Evolutionary conservation across 2,888 invertebrate species (phyloP).

Genomic region (Hirtodrosophila alboralis): DNA sequence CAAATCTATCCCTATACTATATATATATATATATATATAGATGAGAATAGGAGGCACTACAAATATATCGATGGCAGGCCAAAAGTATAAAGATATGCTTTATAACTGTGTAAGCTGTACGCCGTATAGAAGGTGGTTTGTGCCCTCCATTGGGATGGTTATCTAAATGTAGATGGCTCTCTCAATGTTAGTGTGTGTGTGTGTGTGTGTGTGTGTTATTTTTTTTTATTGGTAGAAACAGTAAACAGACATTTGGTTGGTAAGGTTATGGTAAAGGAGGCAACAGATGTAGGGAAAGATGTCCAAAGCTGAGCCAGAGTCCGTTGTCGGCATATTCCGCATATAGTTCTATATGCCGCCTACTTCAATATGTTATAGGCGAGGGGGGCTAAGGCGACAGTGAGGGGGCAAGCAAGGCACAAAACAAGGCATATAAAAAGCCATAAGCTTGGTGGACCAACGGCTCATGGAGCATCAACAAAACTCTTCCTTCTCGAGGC

Average conservation of each 20-base stretch:
- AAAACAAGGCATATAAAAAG: slow-evolving; percentile 75
- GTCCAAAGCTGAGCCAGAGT: slow-evolving; percentile 7
- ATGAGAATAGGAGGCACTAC: slow-evolving; percentile 47
- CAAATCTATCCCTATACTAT: slow-evolving; percentile 12
- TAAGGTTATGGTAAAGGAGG: neutral
- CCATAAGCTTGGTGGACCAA: slow-evolving; percentile 66
- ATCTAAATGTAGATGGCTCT: slow-evolving; percentile 53
- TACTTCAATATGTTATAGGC: slow-evolving; percentile 72
- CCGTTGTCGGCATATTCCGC: slow-evolving; percentile 9
- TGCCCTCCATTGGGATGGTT: slow-evolving; percentile 32
- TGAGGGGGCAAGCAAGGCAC: too few relatives aligned
- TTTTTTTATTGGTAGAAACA: slow-evolving; percentile 64
- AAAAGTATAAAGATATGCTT: slow-evolving; percentile 73
- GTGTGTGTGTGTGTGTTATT: slow-evolving; percentile 16
- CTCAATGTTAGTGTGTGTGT: slow-evolving; percentile 6
- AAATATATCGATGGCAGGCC: slow-evolving; percentile 59
- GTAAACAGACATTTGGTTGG: slow-evolving; percentile 36
- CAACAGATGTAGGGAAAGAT: slow-evolving; percentile 20
- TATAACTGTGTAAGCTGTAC: slow-evolving; percentile 61
- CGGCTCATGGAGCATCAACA: slow-evolving; percentile 34
- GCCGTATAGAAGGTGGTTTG: slow-evolving; percentile 36
- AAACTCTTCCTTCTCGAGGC: slow-evolving; percentile 26
- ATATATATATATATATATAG: slow-evolving; percentile 13
- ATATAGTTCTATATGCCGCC: slow-evolving; percentile 59
- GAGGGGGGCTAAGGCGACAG: slow-evolving; percentile 33